Base-by-base conservation (phyloP, 2,888 invertebrate species). In the Stratiomys singularior region DNA sequence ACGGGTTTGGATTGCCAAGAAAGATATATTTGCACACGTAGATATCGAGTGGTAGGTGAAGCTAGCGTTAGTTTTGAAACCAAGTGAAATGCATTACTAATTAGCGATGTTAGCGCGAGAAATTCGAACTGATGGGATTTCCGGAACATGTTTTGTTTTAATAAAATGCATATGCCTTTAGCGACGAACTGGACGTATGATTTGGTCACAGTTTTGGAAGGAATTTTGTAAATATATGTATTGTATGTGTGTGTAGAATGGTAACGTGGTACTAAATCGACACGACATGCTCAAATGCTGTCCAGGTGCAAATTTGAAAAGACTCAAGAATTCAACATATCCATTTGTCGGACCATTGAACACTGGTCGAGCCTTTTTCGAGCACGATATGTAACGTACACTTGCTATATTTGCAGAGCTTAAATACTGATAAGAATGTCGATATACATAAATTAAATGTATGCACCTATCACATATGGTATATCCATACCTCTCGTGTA, bases 41-140 rank as follows among this genome's bases (percentile, higher is more conserved):
- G 5, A 37, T 37, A 37, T 37, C 37, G 37, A 9, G 9, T 5
- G 37, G 37, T 37, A 37, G 5, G 37, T 9, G 9, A 37, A 37
- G 3, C 37, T 9, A 37, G 37, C 9, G 9, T 37, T 37, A 9
- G 37, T 37, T 37, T 37, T 9, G 15, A 52, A 18, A 52, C 52
- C 23, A 64, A 13, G 64, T 64, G 64, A 9, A 64, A 64, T 64
- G 64, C 28, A 64, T 64, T 64, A 64, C 28, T 64, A 64, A 64
- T 64, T 64, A 64, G 28, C 37, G 9, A 37, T 37, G 9, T 9
- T 9, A 5, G 37, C 37, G 9, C 15, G n/a, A n/a, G 1, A n/a
- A 7, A 7, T 11, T 30, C 15, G 11, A 28, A 15, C 15, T 18
- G 21, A 13, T 64, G 18, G 27, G 27, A 11, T 11, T 9, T 25